Conservation (phyloP, 2,113 vertebrate species). For the Percopsis transmontana region DNA sequence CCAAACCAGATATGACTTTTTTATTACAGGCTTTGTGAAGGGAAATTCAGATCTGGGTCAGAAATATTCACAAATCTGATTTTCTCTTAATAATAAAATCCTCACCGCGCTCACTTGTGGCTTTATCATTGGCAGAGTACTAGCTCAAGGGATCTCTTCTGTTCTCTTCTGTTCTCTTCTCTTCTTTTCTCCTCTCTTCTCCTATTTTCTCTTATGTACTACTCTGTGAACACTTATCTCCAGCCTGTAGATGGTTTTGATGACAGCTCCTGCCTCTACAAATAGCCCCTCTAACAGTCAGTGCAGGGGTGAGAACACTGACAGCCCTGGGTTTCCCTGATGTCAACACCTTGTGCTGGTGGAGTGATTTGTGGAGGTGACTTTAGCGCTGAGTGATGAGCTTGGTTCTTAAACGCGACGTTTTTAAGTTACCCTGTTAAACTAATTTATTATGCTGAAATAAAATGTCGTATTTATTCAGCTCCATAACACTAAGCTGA, state of each 20-base stretch:
- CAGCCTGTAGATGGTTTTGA: conserved; percentile 63
- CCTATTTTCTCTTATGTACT: conserved; percentile 4
- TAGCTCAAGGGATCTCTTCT: neutral
- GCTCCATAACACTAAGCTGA: too few species aligned
- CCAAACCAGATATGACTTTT: neutral
- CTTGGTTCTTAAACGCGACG: neutral
- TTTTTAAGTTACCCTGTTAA: too few species aligned
- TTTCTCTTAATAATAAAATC: neutral
- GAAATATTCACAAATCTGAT: neutral
- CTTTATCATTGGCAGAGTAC: neutral
- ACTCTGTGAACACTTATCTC: conserved; percentile 55
- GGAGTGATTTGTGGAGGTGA: conserved; percentile 36
- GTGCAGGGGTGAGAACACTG: conserved; percentile 67
- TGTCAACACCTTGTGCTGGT: conserved; percentile 40
- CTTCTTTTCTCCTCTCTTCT: neutral
- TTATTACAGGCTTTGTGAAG: neutral
- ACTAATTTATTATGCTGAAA: too few species aligned
- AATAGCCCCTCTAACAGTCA: conserved; percentile 50
- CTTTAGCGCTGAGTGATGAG: conserved; percentile 26
- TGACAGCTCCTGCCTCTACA: conserved; percentile 72
- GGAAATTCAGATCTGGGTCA: neutral
- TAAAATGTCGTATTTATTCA: too few species aligned
- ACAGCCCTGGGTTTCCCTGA: conserved; percentile 54
- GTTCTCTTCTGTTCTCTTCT: neutral
- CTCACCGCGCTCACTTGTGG: too few species aligned